A percentile compares a stretch with the other conserved stretches of the same genome.
Conservation (phyloP, 2,797 vertebrate species). For the Glyptemys insculpta region DNA sequence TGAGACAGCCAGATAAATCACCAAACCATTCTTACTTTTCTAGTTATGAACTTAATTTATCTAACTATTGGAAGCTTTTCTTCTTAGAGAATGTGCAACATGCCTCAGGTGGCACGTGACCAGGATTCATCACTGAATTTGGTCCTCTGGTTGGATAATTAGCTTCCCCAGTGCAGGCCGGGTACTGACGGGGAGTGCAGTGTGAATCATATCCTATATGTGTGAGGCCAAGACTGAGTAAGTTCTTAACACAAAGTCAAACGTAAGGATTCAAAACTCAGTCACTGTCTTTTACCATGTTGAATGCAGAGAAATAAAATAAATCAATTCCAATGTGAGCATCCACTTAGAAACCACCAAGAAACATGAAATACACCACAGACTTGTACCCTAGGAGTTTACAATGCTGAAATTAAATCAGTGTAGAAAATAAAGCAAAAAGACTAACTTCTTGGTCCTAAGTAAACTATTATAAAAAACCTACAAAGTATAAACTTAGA, state of each 20-base stretch:
- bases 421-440: neutral
- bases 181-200: too few relatives aligned
- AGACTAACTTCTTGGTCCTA: neutral
- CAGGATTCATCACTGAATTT: too few relatives aligned
- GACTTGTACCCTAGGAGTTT: neutral
- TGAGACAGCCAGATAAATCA: neutral
- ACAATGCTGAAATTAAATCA: constrained; percentile 7
- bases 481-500: neutral
- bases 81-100: too few relatives aligned
- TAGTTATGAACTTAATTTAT: neutral
- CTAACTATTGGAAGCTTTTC: neutral
- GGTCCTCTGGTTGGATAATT: too few relatives aligned
- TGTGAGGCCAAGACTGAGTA: neutral
- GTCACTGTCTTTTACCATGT: neutral
- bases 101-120: too few relatives aligned
- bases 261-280: neutral
- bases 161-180: too few relatives aligned
- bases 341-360: accelerated
- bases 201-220: neutral
- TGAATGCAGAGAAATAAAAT: neutral
- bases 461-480: neutral
- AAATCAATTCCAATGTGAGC: neutral
- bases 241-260: neutral
- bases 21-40: neutral
- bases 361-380: neutral